phyloP scores from a whole-genome alignment of 2,113 vertebrate species.

The Emydocephalus ijimae region DNA sequence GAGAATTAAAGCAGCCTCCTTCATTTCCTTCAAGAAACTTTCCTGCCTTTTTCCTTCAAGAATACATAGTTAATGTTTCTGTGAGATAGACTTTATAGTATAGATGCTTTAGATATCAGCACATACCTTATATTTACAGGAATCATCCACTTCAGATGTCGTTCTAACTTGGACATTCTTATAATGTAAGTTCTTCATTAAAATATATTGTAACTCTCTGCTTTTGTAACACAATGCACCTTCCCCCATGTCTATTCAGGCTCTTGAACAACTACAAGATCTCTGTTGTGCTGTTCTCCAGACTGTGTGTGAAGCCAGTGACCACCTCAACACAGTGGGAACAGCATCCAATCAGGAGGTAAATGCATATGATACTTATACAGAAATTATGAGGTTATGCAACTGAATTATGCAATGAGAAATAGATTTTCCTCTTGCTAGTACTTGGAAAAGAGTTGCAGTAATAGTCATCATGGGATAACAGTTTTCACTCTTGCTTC shows the following conservation, averaged over 20 bases:
- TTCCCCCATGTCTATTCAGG: constrained; percentile 33
- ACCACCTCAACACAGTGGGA: constrained; percentile 49
- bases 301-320: constrained; percentile 56
- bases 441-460: not conserved
- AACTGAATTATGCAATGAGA: not conserved
- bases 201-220: not conserved
- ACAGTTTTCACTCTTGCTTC: no score
- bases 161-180: not conserved
- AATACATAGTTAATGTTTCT: not conserved
- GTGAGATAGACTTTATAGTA: not conserved
- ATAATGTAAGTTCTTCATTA: not conserved
- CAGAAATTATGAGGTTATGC: not conserved
- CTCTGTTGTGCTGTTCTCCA: constrained; percentile 61
- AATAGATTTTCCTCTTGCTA: no score
- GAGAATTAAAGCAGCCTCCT: not conserved
- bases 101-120: not conserved
- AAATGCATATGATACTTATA: not conserved
- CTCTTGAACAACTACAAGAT: constrained; percentile 51
- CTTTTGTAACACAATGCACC: not conserved
- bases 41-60: not conserved
- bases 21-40: not conserved
- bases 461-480: no score
- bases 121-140: not conserved
- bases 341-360: constrained; percentile 1
- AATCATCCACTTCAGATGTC: not conserved